Evolutionary conservation across 2,113 vertebrate genomes (phyloP), one percentile per base, ranked within the genome.

Genomic region (Sander lucioperca): DNA sequence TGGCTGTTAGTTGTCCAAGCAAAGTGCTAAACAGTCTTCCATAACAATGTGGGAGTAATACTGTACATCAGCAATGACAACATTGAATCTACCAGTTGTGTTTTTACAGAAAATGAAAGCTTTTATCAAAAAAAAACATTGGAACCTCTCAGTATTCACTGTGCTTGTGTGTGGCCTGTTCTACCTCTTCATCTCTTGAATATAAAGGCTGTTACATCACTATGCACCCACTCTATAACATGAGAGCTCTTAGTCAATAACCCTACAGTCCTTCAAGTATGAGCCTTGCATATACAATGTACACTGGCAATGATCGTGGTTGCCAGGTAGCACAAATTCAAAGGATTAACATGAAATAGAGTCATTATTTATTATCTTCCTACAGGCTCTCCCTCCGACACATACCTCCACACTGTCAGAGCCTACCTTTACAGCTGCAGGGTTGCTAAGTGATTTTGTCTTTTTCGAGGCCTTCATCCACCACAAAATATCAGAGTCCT

Each of bases 141-240:
- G 58, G 14, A 77, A 76, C 82, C 54, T 79, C 16, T 67, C 21
- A 21, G 0, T 84, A 84, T 89, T 92, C 81, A 86, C 88, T 0
- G 88, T 88, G 23, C 77, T 84, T 47, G 88, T 92, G 33, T 86
- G 81, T 1, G 90, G 80, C 74, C 90, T 90, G 82, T 89, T 94
- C 73, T 83, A 88, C 23, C 74, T 74, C 19, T 23, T 83, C 86
- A 89, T 83, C 70, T 85, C 53, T 33, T 85, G 68, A 83, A 69
- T 70, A 84, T 73, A 80, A 73, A 73, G 30, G 19, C 25, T 77
- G 50, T 88, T 85, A 85, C 64, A 88, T 86, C 70, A 82, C 70
- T 58, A 74, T 75, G 72, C 80, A 66, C 50, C 66, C 73, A 76
- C 69, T 75, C n/a, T 53, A 73, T 18, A 70, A 14, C 83, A 72